Conservation (phyloP, 2,888 invertebrate species). For the Dorcus hopei region DNA sequence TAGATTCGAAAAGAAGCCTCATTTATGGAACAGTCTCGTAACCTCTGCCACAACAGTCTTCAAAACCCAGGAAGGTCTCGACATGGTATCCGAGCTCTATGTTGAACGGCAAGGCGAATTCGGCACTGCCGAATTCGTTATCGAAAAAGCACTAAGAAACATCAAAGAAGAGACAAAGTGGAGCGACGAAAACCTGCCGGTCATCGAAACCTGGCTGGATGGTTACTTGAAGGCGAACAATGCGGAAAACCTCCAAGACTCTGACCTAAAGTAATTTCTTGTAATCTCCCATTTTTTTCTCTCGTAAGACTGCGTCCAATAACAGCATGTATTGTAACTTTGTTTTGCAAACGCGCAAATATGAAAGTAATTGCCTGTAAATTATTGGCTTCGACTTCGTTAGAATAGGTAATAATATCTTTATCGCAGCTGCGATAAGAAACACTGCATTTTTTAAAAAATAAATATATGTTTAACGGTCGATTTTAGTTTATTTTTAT, state of each 20-base stretch:
- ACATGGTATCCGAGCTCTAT: slow-evolving; percentile 66
- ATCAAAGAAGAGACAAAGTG: slow-evolving; percentile 74
- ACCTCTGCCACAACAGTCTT: slow-evolving; percentile 72
- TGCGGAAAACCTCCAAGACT: slow-evolving; percentile 2
- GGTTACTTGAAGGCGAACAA: slow-evolving; percentile 48
- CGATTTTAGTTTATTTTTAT: too few species aligned
- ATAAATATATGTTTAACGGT: too few species aligned
- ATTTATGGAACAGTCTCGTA: slow-evolving; percentile 74
- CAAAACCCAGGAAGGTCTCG: slow-evolving; percentile 70
- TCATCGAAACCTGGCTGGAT: slow-evolving; percentile 71
- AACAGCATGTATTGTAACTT: background rate
- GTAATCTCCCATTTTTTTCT: background rate
- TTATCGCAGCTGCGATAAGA: too few species aligned
- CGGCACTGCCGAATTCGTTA: slow-evolving; percentile 69
- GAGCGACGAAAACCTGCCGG: slow-evolving; percentile 72
- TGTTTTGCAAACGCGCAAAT: too few species aligned
- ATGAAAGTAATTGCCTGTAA: too few species aligned
- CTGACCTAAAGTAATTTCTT: background rate
- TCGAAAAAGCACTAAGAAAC: slow-evolving; percentile 68
- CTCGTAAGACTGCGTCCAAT: slow-evolving; percentile 1
- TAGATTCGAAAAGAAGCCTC: slow-evolving; percentile 66
- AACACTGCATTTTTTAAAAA: too few species aligned
- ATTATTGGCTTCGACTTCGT: too few species aligned
- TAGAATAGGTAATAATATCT: too few species aligned
- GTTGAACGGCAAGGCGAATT: slow-evolving; percentile 64